Evolutionary conservation across 2,113 vertebrate species (phyloP).

Genomic region (Calonectris borealis): DNA sequence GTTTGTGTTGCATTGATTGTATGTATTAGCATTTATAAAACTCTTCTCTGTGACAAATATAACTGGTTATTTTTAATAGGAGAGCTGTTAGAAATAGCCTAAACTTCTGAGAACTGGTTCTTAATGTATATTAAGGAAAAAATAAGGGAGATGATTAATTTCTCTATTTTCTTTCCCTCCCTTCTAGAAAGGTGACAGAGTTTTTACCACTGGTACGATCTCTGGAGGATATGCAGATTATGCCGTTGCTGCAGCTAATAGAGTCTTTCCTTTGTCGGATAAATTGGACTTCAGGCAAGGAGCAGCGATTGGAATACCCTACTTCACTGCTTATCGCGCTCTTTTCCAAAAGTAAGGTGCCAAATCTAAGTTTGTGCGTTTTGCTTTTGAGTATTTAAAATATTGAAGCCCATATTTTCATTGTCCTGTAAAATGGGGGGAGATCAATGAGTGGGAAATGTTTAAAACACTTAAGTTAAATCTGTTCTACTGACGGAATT

Average conservation of each 20-base stretch:
- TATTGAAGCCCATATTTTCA: rapidly evolving
- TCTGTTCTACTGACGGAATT: background rate
- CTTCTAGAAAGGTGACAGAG: slow-evolving; percentile 85
- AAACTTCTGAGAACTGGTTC: background rate
- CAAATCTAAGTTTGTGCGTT: background rate
- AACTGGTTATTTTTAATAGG: background rate
- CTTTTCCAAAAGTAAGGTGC: slow-evolving; percentile 86
- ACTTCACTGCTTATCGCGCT: slow-evolving; percentile 94
- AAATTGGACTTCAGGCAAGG: slow-evolving; percentile 85
- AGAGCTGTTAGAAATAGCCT: background rate
- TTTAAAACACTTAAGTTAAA: background rate
- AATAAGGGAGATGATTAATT: background rate
- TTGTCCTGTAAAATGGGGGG: background rate
- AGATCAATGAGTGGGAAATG: background rate
- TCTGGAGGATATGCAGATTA: slow-evolving; percentile 92
- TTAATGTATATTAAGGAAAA: background rate
- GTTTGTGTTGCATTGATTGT: background rate
- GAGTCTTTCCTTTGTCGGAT: slow-evolving; percentile 79
- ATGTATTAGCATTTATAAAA: background rate
- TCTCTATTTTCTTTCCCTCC: background rate
- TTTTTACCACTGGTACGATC: slow-evolving; percentile 81
- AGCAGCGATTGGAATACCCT: slow-evolving; percentile 86
- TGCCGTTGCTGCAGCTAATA: slow-evolving; percentile 74
- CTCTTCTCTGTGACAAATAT: background rate
- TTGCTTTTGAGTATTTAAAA: background rate